These are phyloP conservation scores for Drosophila persimilis DNA, from an alignment of 1,140 invertebrate genomes.

Conservation along the genomic window DNA sequence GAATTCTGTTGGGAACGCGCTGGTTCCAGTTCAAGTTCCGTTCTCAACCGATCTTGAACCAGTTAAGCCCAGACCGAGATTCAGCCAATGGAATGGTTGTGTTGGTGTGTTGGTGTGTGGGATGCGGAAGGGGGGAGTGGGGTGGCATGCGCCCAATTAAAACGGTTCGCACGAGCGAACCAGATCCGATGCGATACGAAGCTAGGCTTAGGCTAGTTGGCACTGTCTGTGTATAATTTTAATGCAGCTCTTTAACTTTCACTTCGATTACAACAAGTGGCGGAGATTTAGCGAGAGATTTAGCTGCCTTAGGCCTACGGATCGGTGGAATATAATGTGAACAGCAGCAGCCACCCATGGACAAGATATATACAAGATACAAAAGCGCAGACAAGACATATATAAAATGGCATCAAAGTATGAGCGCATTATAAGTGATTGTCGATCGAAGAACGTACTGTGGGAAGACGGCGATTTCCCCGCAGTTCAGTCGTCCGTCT, in stretches of 20 bases:
- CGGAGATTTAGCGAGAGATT: constrained; percentile 13
- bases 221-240: constrained; percentile 40
- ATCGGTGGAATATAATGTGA: not conserved
- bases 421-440: constrained; percentile 91
- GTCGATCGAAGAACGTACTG: constrained; percentile 90
- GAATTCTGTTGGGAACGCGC: too few relatives aligned
- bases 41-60: constrained; percentile 18
- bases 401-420: constrained; percentile 84
- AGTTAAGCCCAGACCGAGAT: constrained; percentile 9
- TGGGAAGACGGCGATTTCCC: constrained; percentile 97
- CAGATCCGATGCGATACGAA: constrained; percentile 20
- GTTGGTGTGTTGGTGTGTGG: not conserved
- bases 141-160: constrained; percentile 16
- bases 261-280: constrained; percentile 50
- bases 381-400: not conserved
- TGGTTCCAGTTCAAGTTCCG: too few relatives aligned
- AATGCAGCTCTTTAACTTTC: constrained; percentile 65
- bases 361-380: not conserved
- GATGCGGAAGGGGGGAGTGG: too few relatives aligned
- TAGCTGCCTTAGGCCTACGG: not conserved
- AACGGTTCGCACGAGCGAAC: constrained; percentile 16
- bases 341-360: constrained; percentile 4
- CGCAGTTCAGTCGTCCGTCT: constrained; percentile 93
- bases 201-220: constrained; percentile 48
- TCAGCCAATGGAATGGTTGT: not conserved